Evolutionary conservation across 2,113 vertebrate genomes (phyloP).

Genomic region (Rhegmatorhina hoffmannsi): DNA sequence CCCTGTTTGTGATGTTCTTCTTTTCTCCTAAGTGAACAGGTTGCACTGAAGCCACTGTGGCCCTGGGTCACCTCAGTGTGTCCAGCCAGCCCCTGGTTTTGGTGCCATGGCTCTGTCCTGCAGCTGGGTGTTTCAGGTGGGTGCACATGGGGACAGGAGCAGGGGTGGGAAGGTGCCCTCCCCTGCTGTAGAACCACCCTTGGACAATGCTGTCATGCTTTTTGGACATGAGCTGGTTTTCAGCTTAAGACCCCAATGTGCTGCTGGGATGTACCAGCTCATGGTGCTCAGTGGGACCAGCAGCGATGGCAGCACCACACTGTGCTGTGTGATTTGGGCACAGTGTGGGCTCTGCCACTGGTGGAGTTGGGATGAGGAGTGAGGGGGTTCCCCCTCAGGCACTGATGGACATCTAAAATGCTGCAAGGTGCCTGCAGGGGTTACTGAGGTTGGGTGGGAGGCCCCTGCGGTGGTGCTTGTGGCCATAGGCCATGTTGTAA

Average conservation of each 20-base stretch:
- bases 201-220: not conserved
- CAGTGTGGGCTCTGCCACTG: not conserved
- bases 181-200: not conserved
- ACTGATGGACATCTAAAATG: not conserved
- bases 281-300: not conserved
- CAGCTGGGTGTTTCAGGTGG: not conserved
- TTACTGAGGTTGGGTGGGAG: not conserved
- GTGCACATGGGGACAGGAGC: accelerated
- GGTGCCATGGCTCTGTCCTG: not conserved
- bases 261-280: not conserved
- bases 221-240: not conserved
- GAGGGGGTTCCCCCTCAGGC: not conserved
- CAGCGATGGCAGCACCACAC: not conserved
- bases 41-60: not conserved
- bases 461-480: not conserved
- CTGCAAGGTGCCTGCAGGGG: not conserved
- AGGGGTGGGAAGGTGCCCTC: not conserved
- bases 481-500: not conserved
- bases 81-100: not conserved
- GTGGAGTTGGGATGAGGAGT: not conserved
- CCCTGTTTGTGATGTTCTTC: not conserved
- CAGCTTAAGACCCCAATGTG: not conserved
- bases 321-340: not conserved
- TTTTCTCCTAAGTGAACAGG: not conserved
- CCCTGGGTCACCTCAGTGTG: not conserved